Base-by-base conservation (phyloP, 2,888 invertebrate genomes). In the Phaedon cochleariae region DNA sequence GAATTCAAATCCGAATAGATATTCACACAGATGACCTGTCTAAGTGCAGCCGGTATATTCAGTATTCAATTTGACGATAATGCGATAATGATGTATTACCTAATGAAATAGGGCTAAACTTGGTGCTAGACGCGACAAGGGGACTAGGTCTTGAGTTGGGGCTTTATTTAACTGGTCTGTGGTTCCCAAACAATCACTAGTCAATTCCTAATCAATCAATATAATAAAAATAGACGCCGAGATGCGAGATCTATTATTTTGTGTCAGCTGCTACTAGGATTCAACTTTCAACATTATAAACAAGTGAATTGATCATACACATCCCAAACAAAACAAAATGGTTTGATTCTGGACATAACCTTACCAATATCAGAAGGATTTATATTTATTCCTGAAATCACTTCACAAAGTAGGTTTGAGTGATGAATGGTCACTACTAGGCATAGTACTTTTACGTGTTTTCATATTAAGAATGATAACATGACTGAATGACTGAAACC, bases 151-250 rank as follows among this genome's bases (percentile, higher is more conserved):
- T 61, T 54, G 34, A 54, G 37, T 65, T 45, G 20, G 18, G 26
- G 48, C 62, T 60, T 64, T 62, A 66, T 55, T 62, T 31, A 21
- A 54, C 37, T 57, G 52, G 31, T 29, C 72, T 64, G 70, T 49
- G 64, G 67, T 72, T 59, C 69, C 57, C 66, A 72, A 72, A 69
- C 69, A 62, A 70, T 65, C 65, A 15, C 51, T 45, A 48, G 15
- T 51, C 45, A 48, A 59, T 52, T 61, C 46, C 46, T 45, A 34
- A 61, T 52, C 52, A 57, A 65, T 65, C 65, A 58, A 65, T 65
- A 65, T 61, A 65, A 61, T 46, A 15, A 41, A 41, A 58, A 22
- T 21, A 29, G n/a, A n/a, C n/a, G n/a, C n/a, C n/a, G n/a, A n/a
- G n/a, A n/a, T n/a, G n/a, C n/a, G n/a, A n/a, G n/a, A n/a, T n/a